Evolutionary conservation across 37 sponge, comb jelly and placozoan species (phyloP).

Genomic region (Ephydatia muelleri): DNA sequence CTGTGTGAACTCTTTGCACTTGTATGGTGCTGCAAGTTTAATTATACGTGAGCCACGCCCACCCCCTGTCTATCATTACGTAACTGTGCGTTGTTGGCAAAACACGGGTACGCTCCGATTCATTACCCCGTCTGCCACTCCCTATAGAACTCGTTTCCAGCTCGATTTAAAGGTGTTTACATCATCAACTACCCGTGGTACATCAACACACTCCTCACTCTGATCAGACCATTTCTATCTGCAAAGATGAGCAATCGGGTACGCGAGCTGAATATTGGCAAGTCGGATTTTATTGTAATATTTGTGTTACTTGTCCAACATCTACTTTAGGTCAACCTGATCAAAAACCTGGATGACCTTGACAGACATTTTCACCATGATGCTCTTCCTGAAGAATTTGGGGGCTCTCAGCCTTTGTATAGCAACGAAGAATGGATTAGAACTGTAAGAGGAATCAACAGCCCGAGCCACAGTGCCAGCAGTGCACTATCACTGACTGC

Average conservation of each 20-base stretch:
- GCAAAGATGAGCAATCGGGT: slow-evolving; percentile 75
- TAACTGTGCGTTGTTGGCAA: too few species aligned
- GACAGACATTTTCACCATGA: slow-evolving; percentile 15
- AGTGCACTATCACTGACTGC: neutral
- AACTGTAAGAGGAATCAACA: neutral
- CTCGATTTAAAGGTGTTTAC: slow-evolving; percentile 75
- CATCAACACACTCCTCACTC: slow-evolving; percentile 45
- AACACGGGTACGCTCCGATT: too few species aligned
- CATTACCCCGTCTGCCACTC: too few species aligned
- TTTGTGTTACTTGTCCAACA: neutral
- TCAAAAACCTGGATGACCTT: slow-evolving; percentile 10
- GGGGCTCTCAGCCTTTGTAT: slow-evolving; percentile 23
- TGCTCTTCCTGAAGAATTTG: slow-evolving; percentile 40
- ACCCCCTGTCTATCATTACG: too few species aligned
- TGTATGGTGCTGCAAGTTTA: too few species aligned
- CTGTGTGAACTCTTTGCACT: too few species aligned
- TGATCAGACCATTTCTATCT: slow-evolving; percentile 60
- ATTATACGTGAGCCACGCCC: neutral
- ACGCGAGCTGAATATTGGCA: neutral
- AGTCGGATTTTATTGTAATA: too few species aligned
- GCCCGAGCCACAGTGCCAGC: neutral
- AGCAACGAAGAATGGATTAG: slow-evolving; percentile 23
- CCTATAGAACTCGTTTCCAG: slow-evolving; percentile 78
- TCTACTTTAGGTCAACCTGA: slow-evolving; percentile 31
- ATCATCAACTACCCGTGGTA: slow-evolving; percentile 74